Evolutionary conservation across 1,140 invertebrate genomes (phyloP).

Genomic region (Atta colombica): DNA sequence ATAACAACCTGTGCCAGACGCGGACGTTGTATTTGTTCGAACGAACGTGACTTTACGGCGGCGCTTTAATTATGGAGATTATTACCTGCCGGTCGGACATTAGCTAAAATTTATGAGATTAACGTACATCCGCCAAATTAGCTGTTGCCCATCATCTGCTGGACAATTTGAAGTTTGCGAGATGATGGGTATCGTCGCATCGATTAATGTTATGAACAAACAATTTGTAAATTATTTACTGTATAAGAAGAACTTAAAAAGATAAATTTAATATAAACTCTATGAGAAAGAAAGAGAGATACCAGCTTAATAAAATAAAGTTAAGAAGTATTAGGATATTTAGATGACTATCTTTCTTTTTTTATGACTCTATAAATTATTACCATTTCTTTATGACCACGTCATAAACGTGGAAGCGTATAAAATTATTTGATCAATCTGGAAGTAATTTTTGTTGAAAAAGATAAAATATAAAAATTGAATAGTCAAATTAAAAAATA

Average conservation of each 20-base stretch:
- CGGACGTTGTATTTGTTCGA: slow-evolving; percentile 27
- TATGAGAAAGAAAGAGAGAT: neutral
- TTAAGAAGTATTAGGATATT: neutral
- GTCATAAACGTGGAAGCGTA: neutral
- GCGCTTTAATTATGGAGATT: slow-evolving; percentile 48
- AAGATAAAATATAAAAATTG: neutral
- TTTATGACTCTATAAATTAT: slow-evolving; percentile 9
- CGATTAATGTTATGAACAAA: neutral
- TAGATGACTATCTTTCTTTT: neutral
- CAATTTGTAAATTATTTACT: neutral
- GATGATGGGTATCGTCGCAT: neutral
- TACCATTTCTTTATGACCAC: neutral
- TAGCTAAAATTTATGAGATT: slow-evolving; percentile 46
- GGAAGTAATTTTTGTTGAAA: neutral
- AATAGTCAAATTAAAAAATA: neutral
- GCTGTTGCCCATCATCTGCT: neutral
- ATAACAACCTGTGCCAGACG: slow-evolving; percentile 15
- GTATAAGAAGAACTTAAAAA: neutral
- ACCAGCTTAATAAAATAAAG: slow-evolving; percentile 1
- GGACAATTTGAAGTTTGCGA: slow-evolving; percentile 5
- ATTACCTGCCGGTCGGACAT: slow-evolving; percentile 17
- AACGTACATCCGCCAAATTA: slow-evolving; percentile 44
- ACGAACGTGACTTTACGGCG: slow-evolving; percentile 26
- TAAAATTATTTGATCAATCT: neutral
- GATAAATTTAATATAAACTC: neutral